phyloP scores from a whole-genome alignment of 2,113 vertebrate species.

The Narcine bancroftii region DNA sequence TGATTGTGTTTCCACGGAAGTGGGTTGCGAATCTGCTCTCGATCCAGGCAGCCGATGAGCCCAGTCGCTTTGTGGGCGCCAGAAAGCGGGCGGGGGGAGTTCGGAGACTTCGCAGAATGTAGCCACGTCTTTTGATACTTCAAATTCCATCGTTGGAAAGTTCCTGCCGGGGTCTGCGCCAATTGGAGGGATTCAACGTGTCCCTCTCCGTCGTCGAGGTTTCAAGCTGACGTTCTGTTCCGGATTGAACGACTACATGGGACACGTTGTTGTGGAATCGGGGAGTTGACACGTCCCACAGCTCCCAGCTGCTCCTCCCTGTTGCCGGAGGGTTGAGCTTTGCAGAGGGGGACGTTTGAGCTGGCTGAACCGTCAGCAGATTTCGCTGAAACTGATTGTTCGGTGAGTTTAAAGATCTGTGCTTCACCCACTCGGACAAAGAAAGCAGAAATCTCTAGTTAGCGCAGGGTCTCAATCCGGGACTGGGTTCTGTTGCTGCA shows the following conservation, averaged over 20 bases:
- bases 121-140: not conserved
- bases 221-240: not conserved
- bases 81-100: not conserved
- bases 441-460: not conserved
- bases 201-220: not conserved
- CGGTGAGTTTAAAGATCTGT: not conserved
- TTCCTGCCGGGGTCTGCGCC: not conserved
- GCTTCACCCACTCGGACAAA: not conserved
- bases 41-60: not conserved
- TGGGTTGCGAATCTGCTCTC: not conserved
- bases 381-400: not conserved
- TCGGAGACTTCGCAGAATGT: not conserved
- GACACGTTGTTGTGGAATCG: slow-evolving; percentile 1
- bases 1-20: not conserved
- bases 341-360: not conserved
- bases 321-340: not conserved
- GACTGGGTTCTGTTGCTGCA: not conserved
- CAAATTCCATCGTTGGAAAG: not conserved
- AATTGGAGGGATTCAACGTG: not conserved
- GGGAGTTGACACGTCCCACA: not conserved
- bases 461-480: not conserved
- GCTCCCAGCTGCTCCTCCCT: not conserved
- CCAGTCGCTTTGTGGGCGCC: not conserved
- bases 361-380: not conserved
- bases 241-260: too few relatives aligned